phyloP scores from a whole-genome alignment of 1,140 invertebrate genomes.

The Steinernema khuongi region DNA sequence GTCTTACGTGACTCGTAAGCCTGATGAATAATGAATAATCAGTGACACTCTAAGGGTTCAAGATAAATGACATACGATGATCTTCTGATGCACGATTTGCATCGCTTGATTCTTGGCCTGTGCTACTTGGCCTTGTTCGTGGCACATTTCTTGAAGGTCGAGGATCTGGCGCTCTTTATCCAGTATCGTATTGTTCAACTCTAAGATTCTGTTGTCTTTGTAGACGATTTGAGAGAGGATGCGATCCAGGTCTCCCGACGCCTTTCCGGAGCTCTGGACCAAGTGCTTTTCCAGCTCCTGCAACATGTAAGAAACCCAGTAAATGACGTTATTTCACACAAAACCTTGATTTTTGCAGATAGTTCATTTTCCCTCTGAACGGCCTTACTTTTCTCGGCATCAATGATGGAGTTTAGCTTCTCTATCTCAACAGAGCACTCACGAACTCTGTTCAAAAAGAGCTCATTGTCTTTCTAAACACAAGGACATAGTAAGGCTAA shows the following conservation, averaged over 20 bases:
- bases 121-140: conserved; percentile 36
- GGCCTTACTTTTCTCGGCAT: neutral
- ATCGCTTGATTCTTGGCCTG: conserved; percentile 36
- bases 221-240: conserved; percentile 11
- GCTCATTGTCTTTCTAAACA: neutral
- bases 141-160: conserved; percentile 38
- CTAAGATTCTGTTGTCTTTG: conserved; percentile 36
- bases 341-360: neutral
- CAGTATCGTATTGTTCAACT: conserved; percentile 40
- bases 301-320: neutral
- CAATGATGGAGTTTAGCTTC: neutral
- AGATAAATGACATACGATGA: conserved; percentile 29
- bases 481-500: neutral
- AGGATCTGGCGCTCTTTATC: conserved; percentile 41
- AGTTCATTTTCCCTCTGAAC: neutral
- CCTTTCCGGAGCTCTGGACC: neutral
- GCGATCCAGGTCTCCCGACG: neutral
- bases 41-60: neutral
- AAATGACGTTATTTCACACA: neutral
- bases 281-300: conserved; percentile 3
- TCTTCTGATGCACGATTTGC: conserved; percentile 38
- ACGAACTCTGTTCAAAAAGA: neutral
- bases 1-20: neutral
- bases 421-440: neutral
- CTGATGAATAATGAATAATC: neutral